Evolutionary conservation across 1,140 invertebrate species (phyloP).

Genomic region (Tetragonula clypearis): DNA sequence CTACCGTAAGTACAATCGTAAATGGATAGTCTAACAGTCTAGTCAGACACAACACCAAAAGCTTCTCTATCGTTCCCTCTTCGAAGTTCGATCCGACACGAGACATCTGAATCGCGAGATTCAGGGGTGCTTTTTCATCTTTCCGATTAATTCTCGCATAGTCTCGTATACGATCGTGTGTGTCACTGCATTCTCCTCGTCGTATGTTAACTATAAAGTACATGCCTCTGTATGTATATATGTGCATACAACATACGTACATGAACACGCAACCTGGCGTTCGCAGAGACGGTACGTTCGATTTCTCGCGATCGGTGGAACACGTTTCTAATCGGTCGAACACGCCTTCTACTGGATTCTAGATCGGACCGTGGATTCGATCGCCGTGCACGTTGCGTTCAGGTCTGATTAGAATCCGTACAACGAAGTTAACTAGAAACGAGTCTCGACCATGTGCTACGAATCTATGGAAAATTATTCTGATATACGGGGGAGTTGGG

Average conservation of each 20-base stretch:
- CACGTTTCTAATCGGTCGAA: neutral
- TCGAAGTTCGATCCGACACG: neutral
- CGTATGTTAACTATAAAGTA: neutral
- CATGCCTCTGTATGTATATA: slow-evolving; percentile 51
- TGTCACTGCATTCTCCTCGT: slow-evolving; percentile 20
- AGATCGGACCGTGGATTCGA: slow-evolving; percentile 38
- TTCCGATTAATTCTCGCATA: neutral
- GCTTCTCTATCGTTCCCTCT: slow-evolving; percentile 45
- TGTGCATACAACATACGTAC: slow-evolving; percentile 44
- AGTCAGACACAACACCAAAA: slow-evolving; percentile 57
- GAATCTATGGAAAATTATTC: slow-evolving; percentile 36
- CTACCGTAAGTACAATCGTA: slow-evolving; percentile 12
- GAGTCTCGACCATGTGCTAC: slow-evolving; percentile 11
- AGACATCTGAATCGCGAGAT: slow-evolving; percentile 14
- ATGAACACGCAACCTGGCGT: neutral
- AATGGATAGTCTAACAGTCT: slow-evolving; percentile 39
- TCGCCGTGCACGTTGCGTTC: slow-evolving; percentile 47
- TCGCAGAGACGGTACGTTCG: neutral
- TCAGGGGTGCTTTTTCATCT: neutral
- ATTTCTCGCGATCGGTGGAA: slow-evolving; percentile 6
- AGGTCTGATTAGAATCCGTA: slow-evolving; percentile 39
- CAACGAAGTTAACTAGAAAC: slow-evolving; percentile 40
- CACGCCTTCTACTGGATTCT: slow-evolving; percentile 34
- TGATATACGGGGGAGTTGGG: neutral
- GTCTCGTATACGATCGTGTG: slow-evolving; percentile 11